Conservation (phyloP, 2,888 invertebrate species). For the Tromatobia lineatoria region DNA sequence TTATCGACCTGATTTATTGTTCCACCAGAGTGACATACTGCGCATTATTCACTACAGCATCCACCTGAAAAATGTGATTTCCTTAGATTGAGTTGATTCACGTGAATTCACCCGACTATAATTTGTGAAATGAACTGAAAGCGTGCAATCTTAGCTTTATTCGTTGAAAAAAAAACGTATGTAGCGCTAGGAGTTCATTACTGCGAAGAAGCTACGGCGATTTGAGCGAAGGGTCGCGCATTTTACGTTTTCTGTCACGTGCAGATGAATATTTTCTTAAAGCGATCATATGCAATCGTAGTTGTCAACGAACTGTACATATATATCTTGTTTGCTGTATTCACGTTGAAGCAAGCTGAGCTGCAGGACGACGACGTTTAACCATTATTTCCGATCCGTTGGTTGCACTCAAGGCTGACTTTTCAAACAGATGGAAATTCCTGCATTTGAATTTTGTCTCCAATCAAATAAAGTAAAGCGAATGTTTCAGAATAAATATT, state of each 20-base stretch:
- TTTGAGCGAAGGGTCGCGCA: background rate
- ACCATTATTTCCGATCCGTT: background rate
- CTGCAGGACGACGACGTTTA: background rate
- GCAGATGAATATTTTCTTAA: background rate
- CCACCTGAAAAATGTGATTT: too few species aligned
- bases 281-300: background rate
- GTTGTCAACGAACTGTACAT: background rate
- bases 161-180: too few species aligned
- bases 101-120: background rate
- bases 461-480: too few species aligned
- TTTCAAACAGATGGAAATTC: background rate
- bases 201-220: background rate
- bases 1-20: too few species aligned
- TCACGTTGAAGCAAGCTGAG: background rate
- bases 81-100: too few species aligned
- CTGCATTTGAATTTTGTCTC: background rate
- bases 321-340: background rate
- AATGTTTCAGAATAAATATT: too few species aligned
- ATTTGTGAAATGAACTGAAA: background rate
- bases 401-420: background rate
- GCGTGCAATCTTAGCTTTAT: background rate
- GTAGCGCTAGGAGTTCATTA: background rate
- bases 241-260: background rate
- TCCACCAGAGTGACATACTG: too few species aligned
- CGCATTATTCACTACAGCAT: too few species aligned